These are phyloP conservation scores for Hylia prasina DNA, from an alignment of 2,113 vertebrate genomes.

Conservation along the genomic window DNA sequence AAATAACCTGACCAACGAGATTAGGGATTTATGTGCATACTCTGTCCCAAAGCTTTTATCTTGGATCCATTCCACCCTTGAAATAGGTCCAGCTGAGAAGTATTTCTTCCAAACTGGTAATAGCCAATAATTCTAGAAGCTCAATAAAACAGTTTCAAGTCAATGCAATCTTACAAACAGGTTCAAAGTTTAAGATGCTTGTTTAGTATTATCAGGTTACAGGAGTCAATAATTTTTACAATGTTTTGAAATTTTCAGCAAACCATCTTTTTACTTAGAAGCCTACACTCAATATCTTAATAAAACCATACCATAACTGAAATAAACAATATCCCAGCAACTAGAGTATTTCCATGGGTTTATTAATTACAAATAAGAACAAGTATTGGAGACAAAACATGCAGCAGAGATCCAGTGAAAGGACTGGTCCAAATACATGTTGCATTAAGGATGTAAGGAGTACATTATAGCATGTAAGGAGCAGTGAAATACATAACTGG, in stretches of 20 bases:
- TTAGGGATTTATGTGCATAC: slow-evolving; percentile 76
- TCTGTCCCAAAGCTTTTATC: slow-evolving; percentile 62
- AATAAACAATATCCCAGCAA: background rate
- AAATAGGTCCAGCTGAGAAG: slow-evolving; percentile 70
- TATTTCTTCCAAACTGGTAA: slow-evolving; percentile 73
- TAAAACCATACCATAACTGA: background rate
- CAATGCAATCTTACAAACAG: background rate
- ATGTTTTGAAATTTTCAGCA: background rate
- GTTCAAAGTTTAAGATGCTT: background rate
- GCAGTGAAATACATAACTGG: background rate
- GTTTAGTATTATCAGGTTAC: background rate
- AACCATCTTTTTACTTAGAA: background rate
- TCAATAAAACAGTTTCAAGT: slow-evolving; percentile 5
- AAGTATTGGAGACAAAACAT: background rate
- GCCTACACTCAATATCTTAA: background rate
- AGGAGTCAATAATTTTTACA: background rate
- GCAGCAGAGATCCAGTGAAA: background rate
- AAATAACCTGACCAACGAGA: slow-evolving; percentile 74
- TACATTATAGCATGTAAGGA: background rate
- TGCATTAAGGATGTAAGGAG: background rate
- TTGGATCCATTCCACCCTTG: slow-evolving; percentile 67
- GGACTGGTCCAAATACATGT: background rate
- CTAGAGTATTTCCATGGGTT: background rate
- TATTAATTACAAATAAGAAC: background rate
- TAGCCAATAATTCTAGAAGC: slow-evolving; percentile 64